Percentiles rank a stretch among this genome's conserved stretches.
phyloP scores from a whole-genome alignment of 2,113 vertebrate genomes.

The Nerophis lumbriciformis region DNA sequence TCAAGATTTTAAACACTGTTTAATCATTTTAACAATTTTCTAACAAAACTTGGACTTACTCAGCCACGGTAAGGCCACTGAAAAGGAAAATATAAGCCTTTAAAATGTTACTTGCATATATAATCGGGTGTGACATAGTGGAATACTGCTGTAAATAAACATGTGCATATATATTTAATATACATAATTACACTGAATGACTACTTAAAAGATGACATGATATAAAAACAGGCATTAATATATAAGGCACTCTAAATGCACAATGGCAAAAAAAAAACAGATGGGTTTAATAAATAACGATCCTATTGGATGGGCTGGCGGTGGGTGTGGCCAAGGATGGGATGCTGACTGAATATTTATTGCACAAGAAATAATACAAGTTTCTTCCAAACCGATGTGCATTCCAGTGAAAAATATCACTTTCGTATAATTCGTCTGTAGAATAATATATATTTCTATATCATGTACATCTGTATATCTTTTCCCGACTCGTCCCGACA shows the following conservation, averaged over 20 bases:
- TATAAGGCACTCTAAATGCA: conserved; percentile 99
- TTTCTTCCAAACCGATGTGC: conserved; percentile 90
- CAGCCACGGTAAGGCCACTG: conserved; percentile 70
- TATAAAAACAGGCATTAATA: conserved; percentile 98
- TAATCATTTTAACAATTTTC: neutral
- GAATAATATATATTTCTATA: conserved; percentile 45
- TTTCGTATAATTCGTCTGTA: conserved; percentile 60
- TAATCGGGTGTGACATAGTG: conserved; percentile 56
- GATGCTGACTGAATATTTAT: conserved; percentile 84
- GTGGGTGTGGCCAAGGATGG: conserved; percentile 22
- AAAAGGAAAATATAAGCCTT: conserved; percentile 63
- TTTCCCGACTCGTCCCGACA: conserved; percentile 65
- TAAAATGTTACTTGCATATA: conserved; percentile 78
- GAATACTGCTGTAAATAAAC: conserved; percentile 48
- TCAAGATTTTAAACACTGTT: neutral
- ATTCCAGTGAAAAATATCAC: conserved; percentile 82
- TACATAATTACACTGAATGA: conserved; percentile 65
- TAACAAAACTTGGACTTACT: conserved; percentile 19
- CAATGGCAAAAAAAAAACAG: conserved; percentile 77
- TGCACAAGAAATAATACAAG: conserved; percentile 93
- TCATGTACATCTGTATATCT: conserved; percentile 3
- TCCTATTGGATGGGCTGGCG: conserved; percentile 72
- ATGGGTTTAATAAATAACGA: conserved; percentile 66
- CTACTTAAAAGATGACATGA: conserved; percentile 80
- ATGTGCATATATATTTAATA: neutral